A percentile compares a stretch with the other conserved stretches of the same genome.
Evolutionary conservation across 1,140 invertebrate genomes (phyloP).

Genomic region (Lutraria rhynchaena): DNA sequence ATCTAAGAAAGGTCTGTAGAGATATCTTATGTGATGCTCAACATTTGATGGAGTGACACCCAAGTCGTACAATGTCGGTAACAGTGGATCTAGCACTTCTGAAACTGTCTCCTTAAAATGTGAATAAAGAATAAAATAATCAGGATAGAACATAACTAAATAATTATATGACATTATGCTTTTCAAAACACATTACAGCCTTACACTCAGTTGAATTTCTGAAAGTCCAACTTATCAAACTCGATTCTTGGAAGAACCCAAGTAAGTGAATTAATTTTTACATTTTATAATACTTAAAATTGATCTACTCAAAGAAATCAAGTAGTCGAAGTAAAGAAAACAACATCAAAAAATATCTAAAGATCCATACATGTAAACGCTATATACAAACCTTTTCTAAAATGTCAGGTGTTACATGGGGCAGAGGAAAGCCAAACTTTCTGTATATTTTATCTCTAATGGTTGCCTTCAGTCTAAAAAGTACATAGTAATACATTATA

Average conservation of each 20-base stretch:
- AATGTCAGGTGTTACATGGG: slow-evolving; percentile 4
- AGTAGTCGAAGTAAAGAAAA: neutral
- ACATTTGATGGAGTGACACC: slow-evolving; percentile 89
- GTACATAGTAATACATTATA: too few relatives aligned
- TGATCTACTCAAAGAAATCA: too few relatives aligned
- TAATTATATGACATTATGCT: neutral
- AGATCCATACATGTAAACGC: too few relatives aligned
- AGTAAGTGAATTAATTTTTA: too few relatives aligned
- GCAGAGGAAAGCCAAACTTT: slow-evolving; percentile 9
- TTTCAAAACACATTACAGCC: neutral
- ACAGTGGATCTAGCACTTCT: slow-evolving; percentile 86
- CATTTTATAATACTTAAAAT: too few relatives aligned
- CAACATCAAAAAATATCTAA: neutral
- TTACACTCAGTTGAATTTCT: neutral
- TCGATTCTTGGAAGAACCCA: too few relatives aligned
- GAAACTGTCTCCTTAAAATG: slow-evolving; percentile 88
- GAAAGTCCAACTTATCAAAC: too few relatives aligned
- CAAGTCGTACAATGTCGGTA: slow-evolving; percentile 93
- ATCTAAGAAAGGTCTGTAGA: neutral
- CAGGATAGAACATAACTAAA: neutral
- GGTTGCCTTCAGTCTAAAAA: neutral
- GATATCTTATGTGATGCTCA: slow-evolving; percentile 84
- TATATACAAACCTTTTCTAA: slow-evolving; percentile 29
- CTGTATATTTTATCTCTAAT: neutral
- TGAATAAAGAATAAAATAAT: neutral